These are phyloP conservation scores for Perdita meconis DNA, from an alignment of 2,888 invertebrate genomes.

Conservation along the genomic window DNA sequence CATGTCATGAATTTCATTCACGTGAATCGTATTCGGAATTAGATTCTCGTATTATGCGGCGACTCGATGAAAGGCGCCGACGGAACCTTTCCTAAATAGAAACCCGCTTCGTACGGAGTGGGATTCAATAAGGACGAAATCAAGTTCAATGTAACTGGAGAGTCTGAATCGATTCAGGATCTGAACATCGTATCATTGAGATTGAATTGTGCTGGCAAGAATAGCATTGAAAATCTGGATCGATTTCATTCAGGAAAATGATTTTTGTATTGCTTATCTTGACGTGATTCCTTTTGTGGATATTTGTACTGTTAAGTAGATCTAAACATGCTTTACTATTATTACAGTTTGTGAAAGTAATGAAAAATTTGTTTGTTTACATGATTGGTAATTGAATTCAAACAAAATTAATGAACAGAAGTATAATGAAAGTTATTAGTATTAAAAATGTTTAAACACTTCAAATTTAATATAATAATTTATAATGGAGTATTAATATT, in stretches of 20 bases:
- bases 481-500: no score
- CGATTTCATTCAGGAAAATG: not conserved
- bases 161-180: slow-evolving; percentile 6
- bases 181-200: not conserved
- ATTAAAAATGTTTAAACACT: no score
- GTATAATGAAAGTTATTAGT: no score
- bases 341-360: no score
- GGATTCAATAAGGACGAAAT: slow-evolving; percentile 46
- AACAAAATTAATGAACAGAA: no score
- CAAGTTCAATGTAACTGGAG: slow-evolving; percentile 28
- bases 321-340: no score
- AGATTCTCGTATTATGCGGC: slow-evolving; percentile 31
- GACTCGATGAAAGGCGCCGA: slow-evolving; percentile 25
- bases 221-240: not conserved
- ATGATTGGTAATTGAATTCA: no score
- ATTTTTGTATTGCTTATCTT: no score
- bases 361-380: no score
- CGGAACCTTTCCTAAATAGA: slow-evolving; percentile 58
- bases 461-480: no score
- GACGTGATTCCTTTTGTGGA: no score
- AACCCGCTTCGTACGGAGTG: slow-evolving; percentile 72
- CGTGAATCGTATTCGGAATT: slow-evolving; percentile 34
- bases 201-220: not conserved
- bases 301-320: no score
- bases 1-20: slow-evolving; percentile 44